Percentiles rank a stretch among this genome's conserved stretches.
Evolutionary conservation across 2,797 vertebrate genomes (phyloP).

Genomic region (Diglossa cyanea): DNA sequence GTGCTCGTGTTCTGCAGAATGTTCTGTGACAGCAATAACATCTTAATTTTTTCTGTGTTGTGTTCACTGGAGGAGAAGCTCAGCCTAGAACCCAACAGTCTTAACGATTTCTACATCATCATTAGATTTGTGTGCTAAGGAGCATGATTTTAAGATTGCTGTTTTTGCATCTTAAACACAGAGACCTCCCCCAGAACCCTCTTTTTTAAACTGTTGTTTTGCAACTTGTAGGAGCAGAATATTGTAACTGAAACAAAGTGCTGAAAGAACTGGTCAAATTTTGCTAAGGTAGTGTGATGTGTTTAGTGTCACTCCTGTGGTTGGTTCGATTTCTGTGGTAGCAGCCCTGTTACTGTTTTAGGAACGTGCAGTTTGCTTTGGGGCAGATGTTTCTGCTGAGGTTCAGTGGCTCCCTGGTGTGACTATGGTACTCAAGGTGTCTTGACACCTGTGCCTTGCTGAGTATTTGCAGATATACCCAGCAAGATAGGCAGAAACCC

Average conservation of each 20-base stretch:
- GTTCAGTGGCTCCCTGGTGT: accelerated
- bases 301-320: background rate
- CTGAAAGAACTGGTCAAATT: background rate
- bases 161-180: background rate
- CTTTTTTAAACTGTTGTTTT: background rate
- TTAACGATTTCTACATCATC: background rate
- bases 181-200: background rate
- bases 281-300: background rate
- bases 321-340: background rate
- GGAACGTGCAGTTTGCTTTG: background rate
- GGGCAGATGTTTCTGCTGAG: background rate
- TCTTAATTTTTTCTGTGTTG: background rate
- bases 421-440: background rate
- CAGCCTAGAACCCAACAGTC: background rate
- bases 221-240: background rate
- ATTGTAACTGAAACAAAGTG: background rate
- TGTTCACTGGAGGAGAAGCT: background rate
- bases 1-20: background rate
- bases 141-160: background rate
- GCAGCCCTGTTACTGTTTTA: background rate
- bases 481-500: background rate
- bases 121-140: background rate
- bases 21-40: background rate
- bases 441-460: background rate
- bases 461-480: background rate